phyloP scores from a whole-genome alignment of 53 echinoderm and acorn worm genomes.

The Glandiceps talaboti region DNA sequence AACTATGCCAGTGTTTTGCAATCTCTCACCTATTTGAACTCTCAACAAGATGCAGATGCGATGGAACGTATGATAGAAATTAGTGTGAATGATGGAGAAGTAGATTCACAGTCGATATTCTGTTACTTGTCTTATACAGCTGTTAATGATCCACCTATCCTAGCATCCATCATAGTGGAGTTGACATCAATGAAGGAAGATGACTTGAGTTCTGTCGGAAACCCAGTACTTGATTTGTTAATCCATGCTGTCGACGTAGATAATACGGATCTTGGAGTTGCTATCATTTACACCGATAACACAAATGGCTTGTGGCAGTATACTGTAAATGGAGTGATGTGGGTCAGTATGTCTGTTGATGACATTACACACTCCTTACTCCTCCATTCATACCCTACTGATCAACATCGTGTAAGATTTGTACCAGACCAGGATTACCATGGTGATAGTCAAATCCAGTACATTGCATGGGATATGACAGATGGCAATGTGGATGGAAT shows the following conservation, averaged over 20 bases:
- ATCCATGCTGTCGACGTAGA: neutral
- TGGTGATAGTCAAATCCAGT: neutral
- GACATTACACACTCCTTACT: neutral
- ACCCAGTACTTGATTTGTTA: neutral
- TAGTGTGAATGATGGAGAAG: neutral
- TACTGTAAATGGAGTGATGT: neutral
- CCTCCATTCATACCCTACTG: neutral
- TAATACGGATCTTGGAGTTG: neutral
- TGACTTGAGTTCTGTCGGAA: neutral
- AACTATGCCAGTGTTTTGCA: neutral
- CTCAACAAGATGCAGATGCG: neutral
- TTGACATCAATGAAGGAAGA: neutral
- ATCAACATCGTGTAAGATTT: neutral
- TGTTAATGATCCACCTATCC: neutral
- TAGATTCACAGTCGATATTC: neutral
- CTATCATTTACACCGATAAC: neutral
- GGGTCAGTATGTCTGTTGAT: neutral
- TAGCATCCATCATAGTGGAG: neutral
- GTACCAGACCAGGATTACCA: neutral
- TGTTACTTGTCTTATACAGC: neutral
- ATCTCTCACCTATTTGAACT: neutral
- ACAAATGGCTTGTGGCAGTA: neutral
- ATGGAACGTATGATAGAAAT: neutral
- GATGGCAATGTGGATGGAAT: neutral
- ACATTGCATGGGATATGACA: neutral